Evolutionary conservation across 2,888 invertebrate species (phyloP).

Genomic region (Nomada ruficornis): DNA sequence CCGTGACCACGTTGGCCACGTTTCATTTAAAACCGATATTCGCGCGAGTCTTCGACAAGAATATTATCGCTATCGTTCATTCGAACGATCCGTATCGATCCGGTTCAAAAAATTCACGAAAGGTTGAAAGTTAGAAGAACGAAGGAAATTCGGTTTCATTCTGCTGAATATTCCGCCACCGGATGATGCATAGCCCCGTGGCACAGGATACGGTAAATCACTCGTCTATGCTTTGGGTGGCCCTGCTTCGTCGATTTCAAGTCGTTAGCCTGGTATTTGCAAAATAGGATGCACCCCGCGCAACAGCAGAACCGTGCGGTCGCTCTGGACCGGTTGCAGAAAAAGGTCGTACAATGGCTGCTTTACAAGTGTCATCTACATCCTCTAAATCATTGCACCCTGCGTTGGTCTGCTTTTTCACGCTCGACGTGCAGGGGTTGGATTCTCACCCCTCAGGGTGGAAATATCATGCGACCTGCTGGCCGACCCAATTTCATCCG

Average conservation of each 20-base stretch:
- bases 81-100: background rate
- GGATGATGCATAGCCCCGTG: conserved; percentile 10
- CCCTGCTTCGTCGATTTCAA: conserved; percentile 20
- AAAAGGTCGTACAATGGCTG: conserved; percentile 65
- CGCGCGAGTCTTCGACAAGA: background rate
- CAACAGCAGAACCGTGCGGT: conserved; percentile 34
- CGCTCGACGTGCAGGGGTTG: conserved; percentile 49
- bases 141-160: conserved; percentile 29
- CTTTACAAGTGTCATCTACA: conserved; percentile 70
- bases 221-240: conserved; percentile 1
- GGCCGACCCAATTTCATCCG: conserved; percentile 23
- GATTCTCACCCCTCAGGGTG: conserved; percentile 1
- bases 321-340: conserved; percentile 29
- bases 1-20: background rate
- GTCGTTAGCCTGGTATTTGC: conserved; percentile 24
- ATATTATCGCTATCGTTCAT: no score
- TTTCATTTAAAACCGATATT: background rate
- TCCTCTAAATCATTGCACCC: conserved; percentile 65
- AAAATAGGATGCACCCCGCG: conserved; percentile 51
- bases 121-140: conserved; percentile 2
- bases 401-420: conserved; percentile 53
- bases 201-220: conserved; percentile 23
- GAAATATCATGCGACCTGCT: background rate
- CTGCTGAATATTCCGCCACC: background rate
- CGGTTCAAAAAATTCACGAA: background rate